Evolutionary conservation across 1,140 invertebrate species (phyloP).

Genomic region (Apis laboriosa): DNA sequence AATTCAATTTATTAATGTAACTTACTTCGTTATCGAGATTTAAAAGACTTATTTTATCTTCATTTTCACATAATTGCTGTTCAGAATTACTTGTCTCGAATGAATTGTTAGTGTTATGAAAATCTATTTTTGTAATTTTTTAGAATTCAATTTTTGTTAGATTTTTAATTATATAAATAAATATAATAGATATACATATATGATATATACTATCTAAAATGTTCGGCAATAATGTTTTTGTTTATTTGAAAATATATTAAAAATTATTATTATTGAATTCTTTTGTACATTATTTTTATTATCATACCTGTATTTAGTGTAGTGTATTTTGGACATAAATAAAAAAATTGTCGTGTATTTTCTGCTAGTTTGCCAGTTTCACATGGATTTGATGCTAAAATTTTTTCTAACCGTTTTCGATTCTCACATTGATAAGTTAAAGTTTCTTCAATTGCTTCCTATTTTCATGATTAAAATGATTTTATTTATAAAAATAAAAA

Average conservation of each 20-base stretch:
- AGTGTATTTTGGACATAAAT: slow-evolving; percentile 36
- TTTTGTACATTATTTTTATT: not conserved
- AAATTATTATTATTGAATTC: not conserved
- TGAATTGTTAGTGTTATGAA: not conserved
- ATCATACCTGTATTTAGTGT: slow-evolving; percentile 13
- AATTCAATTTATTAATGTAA: not conserved
- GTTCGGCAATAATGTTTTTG: not conserved
- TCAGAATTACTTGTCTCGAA: not conserved
- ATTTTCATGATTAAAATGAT: not conserved
- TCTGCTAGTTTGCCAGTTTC: slow-evolving; percentile 44
- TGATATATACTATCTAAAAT: slow-evolving; percentile 16
- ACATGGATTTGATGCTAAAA: slow-evolving; percentile 33
- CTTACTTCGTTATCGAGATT: not conserved
- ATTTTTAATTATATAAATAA: slow-evolving; percentile 22
- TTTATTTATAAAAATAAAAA: not conserved
- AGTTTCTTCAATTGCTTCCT: slow-evolving; percentile 54
- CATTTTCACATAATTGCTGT: not conserved
- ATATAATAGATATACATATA: not conserved
- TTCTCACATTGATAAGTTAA: slow-evolving; percentile 49
- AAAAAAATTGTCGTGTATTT: slow-evolving; percentile 57
- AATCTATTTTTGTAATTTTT: slow-evolving; percentile 1
- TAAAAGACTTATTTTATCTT: not conserved
- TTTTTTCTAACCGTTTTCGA: slow-evolving; percentile 53
- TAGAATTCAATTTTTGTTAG: not conserved
- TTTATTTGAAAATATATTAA: not conserved